Evolutionary conservation across 2,797 vertebrate genomes (phyloP), one percentile per base, ranked within the genome.

Genomic region (Notolabrus celidotus): DNA sequence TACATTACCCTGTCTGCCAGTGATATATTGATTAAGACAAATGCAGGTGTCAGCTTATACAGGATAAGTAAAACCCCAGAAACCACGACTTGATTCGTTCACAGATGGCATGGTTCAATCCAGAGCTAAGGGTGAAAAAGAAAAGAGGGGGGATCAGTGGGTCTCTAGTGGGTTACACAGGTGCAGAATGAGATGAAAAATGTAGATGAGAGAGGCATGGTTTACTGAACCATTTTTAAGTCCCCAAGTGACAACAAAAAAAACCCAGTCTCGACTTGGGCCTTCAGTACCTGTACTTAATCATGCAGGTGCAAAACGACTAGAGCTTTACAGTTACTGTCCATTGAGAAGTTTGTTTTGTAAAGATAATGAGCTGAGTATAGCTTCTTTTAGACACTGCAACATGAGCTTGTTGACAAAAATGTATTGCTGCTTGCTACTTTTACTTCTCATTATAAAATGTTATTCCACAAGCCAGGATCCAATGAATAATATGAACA

Each of bases 151-250:
- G 81, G 71, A 43, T 73, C 74, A 45, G 7, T 9, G 58, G 71
- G 71, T 86, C 80, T 89, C 80, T 76, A 59, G 84, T 84, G 86
- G 57, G 67, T 71, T 78, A 79, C 86, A 74, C 85, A 89, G 86
- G 86, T 90, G 88, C 85, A 80, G 76, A 41, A 36, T 27, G 69
- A 88, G 72, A 89, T 86, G 80, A 87, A 86, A 89, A 91, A 91
- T 91, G 85, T 73, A 87, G 83, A 92, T 90, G 82, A 86, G 71
- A 65, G 43, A 34, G 67, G 67, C 63, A 84, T 52, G 68, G 67
- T n/a, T 7, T 57, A 63, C 70, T 84, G 79, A 82, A 82, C 66
- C 69, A 71, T 83, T 88, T 84, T 86, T 84, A 83, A 82, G 83
- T 84, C 73, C 85, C 77, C 70, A 65, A 80, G 82, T 86, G 76